Evolutionary conservation across 37 sponge, comb jelly and placozoan species (phyloP).

Genomic region (Beroe ovata): DNA sequence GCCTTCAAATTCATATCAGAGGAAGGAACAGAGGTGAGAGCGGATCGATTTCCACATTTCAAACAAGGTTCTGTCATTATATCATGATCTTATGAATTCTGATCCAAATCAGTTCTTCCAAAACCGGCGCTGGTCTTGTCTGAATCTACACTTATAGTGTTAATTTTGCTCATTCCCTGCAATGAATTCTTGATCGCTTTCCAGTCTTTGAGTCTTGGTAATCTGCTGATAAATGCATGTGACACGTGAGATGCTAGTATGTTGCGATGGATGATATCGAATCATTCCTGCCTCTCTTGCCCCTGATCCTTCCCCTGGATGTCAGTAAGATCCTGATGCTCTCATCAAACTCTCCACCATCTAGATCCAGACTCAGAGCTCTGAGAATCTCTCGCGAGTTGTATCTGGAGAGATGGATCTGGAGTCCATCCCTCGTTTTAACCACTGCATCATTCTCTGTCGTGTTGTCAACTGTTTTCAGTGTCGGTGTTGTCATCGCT

Average conservation of each 20-base stretch:
- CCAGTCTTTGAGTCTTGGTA: too few relatives aligned
- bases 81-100: too few relatives aligned
- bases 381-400: background rate
- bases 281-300: background rate
- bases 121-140: too few relatives aligned
- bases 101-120: too few relatives aligned
- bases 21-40: slow-evolving; percentile 44
- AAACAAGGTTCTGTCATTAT: too few relatives aligned
- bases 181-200: too few relatives aligned
- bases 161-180: too few relatives aligned
- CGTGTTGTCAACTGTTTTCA: background rate
- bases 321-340: background rate
- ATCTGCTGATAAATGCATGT: too few relatives aligned
- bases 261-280: background rate
- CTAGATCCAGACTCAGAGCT: background rate
- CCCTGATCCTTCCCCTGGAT: background rate
- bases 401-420: background rate
- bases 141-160: too few relatives aligned
- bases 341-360: background rate
- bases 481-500: background rate
- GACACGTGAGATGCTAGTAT: too few relatives aligned
- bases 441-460: background rate
- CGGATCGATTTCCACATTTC: too few relatives aligned
- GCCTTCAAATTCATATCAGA: slow-evolving; percentile 46
- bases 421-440: background rate